Percentiles rank a stretch among this genome's conserved stretches.
Conservation (phyloP, 2,113 vertebrate genomes). For the Heteronetta atricapilla region DNA sequence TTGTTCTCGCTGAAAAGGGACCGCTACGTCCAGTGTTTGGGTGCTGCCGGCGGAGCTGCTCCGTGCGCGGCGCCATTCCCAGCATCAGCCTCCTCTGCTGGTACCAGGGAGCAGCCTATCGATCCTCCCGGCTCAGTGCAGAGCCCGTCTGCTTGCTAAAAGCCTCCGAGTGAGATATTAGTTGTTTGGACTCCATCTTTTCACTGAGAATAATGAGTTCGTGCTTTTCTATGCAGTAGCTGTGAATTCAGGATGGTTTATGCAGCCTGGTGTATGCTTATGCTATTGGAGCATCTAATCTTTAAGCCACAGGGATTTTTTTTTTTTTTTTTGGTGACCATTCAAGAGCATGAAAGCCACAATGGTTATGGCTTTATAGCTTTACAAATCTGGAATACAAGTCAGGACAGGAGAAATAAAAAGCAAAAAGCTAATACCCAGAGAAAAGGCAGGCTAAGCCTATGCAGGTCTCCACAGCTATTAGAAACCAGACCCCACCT, state of each 20-base stretch:
- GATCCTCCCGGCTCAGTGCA: background rate
- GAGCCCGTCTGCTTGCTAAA: background rate
- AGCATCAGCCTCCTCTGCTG: conserved; percentile 19
- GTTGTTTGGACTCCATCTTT: background rate
- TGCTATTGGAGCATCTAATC: background rate
- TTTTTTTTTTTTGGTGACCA: background rate
- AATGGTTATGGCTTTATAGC: background rate
- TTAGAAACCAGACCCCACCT: background rate
- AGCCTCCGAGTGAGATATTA: background rate
- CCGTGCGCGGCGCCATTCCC: background rate
- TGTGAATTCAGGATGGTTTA: background rate
- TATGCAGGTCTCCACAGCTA: background rate
- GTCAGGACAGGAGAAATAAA: background rate
- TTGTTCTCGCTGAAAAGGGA: background rate
- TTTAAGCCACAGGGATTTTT: background rate
- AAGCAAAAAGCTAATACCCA: background rate
- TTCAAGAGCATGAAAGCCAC: background rate
- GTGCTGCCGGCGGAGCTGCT: background rate
- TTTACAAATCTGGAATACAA: background rate
- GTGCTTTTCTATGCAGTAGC: background rate
- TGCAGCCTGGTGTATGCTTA: background rate
- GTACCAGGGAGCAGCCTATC: conserved; percentile 28
- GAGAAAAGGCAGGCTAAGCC: background rate
- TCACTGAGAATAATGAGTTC: background rate
- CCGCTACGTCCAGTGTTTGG: background rate